Conservation (phyloP, 2,113 vertebrate species). For the Malurus melanocephalus region DNA sequence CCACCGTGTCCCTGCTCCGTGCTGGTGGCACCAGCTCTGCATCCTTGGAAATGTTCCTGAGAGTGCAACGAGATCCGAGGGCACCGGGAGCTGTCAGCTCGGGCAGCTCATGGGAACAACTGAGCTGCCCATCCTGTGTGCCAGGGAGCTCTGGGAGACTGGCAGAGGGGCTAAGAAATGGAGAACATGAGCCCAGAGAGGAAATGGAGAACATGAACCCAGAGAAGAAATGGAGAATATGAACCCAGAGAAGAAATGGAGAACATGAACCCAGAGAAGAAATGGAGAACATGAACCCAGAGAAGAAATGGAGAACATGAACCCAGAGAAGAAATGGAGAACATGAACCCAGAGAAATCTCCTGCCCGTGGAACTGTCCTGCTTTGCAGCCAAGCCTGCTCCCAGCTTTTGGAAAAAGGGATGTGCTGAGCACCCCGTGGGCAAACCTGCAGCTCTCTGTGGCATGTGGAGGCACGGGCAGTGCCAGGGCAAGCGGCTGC, state of each 20-base stretch:
- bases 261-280: too few species aligned
- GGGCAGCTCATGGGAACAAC: neutral
- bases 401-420: neutral
- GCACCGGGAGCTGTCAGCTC: accelerated
- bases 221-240: accelerated
- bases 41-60: neutral
- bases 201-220: accelerated
- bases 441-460: accelerated
- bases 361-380: neutral
- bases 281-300: too few species aligned
- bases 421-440: accelerated
- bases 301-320: too few species aligned
- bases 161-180: neutral
- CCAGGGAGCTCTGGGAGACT: neutral
- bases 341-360: neutral
- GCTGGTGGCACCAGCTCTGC: neutral
- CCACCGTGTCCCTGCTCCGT: accelerated
- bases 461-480: accelerated
- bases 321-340: neutral
- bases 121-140: neutral
- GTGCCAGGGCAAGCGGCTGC: accelerated
- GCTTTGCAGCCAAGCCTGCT: neutral
- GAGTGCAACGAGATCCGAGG: neutral
- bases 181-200: too few species aligned
- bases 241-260: neutral